Evolutionary conservation across 2,113 vertebrate genomes (phyloP), one percentile per base, ranked within the genome.

Genomic region (Scomber japonicus): DNA sequence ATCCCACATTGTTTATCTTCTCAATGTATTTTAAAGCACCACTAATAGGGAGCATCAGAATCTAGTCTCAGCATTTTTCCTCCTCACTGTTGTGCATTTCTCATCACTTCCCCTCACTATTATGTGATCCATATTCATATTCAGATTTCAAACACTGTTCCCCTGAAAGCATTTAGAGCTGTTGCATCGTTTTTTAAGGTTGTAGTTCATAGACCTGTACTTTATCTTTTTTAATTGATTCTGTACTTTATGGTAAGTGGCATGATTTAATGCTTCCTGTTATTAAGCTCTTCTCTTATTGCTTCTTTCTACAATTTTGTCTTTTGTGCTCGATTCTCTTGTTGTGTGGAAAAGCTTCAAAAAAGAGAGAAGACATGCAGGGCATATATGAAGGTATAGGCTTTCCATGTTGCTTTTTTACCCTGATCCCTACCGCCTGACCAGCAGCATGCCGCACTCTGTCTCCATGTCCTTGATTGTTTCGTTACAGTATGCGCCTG

Each of bases 281-380:
- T 9, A 9, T 40, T 40, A 40, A 40, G 9, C 2, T 40, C 35
- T 40, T 81, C 88, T 75, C 84, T 85, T 80, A 63, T 79, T 55
- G 71, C 46, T 83, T 84, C 84, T 89, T 78, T 87, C 62, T 86
- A 70, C 93, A 92, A 95, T 88, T 27, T 55, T 87, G 56, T 89
- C 74, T 91, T 72, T 83, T 89, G 49, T 88, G 80, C 80, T 82
- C 83, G 70, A 82, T 87, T 80, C 45, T 83, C 85, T 79, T 73
- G 78, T 90, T 83, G 77, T 87, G 65, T 75, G 89, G 94, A 96
- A 97, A 98, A 99, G 98, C 98, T 99, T 94, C 98, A 99, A 97
- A 99, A 99, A 95, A 95, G 98, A 95, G 98, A 99, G 96, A 98
- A 97, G 97, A 99, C 98, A 93, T 99, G 98, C 97, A 98, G 98